These are phyloP conservation scores for Gambelia wislizenii DNA, from an alignment of 2,797 vertebrate species.

Conservation along the genomic window DNA sequence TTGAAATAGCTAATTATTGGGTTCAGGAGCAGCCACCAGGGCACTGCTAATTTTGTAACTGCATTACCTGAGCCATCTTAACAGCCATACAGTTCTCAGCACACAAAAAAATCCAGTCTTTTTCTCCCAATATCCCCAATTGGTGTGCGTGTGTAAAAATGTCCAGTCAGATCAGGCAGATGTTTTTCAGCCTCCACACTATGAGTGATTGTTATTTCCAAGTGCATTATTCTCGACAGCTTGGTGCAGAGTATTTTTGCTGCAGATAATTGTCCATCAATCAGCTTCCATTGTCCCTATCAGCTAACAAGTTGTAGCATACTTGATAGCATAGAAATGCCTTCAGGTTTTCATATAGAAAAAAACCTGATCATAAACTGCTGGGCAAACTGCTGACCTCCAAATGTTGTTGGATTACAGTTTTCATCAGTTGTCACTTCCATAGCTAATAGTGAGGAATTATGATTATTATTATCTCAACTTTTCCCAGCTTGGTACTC, in stretches of 20 bases:
- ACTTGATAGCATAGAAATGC: background rate
- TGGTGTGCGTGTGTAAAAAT: background rate
- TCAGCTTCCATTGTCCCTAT: background rate
- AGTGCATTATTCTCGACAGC: background rate
- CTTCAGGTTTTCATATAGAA: background rate
- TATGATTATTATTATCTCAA: too few relatives aligned
- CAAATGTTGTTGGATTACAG: too few relatives aligned
- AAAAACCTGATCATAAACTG: background rate
- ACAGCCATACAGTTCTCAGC: background rate
- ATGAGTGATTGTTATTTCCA: conserved; percentile 1
- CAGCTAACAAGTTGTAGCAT: background rate
- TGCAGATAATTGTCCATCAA: background rate
- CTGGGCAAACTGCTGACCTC: too few relatives aligned
- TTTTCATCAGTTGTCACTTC: too few relatives aligned
- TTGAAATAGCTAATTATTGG: background rate
- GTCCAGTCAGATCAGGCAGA: background rate
- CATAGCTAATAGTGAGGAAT: too few relatives aligned
- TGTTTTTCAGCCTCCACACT: background rate
- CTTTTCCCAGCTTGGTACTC: too few relatives aligned
- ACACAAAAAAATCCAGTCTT: background rate
- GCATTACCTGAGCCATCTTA: background rate
- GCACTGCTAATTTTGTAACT: background rate
- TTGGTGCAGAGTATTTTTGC: background rate
- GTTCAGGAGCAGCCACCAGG: background rate
- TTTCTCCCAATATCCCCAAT: background rate